Conservation (phyloP, 2,888 invertebrate genomes). For the Melolontha melolontha region DNA sequence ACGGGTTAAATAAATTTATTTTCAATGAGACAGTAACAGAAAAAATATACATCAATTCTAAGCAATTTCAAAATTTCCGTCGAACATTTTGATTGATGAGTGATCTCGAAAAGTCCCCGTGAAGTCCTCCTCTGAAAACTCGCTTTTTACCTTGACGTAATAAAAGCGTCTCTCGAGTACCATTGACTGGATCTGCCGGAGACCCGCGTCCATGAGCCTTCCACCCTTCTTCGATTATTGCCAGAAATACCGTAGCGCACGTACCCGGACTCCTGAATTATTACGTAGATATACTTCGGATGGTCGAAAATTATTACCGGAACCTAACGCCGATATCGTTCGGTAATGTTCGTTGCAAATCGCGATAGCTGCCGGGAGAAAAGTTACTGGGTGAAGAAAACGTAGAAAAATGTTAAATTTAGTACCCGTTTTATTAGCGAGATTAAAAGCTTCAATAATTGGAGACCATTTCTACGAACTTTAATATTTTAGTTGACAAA, state of each 20-base stretch:
- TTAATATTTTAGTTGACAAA: too few species aligned
- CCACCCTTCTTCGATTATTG: constrained; percentile 16
- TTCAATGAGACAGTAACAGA: too few species aligned
- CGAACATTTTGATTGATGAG: neutral
- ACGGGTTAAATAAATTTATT: too few species aligned
- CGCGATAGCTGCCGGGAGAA: neutral
- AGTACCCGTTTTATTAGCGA: neutral
- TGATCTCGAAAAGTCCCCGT: neutral
- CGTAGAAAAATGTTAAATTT: neutral
- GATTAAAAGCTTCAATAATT: too few species aligned
- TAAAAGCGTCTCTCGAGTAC: constrained; percentile 30
- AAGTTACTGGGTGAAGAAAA: neutral
- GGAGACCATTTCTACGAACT: too few species aligned
- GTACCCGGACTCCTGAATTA: constrained; percentile 26
- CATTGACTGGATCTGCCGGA: constrained; percentile 7
- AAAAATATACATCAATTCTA: too few species aligned
- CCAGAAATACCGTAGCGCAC: constrained; percentile 24
- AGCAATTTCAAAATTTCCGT: too few species aligned
- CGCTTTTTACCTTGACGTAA: constrained; percentile 19
- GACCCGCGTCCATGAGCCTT: constrained; percentile 5
- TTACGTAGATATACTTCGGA: constrained; percentile 20
- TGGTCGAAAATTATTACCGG: constrained; percentile 26
- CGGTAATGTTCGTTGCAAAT: constrained; percentile 1
- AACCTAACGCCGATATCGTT: constrained; percentile 13
- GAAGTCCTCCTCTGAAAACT: constrained; percentile 5